Conservation (phyloP, 1,140 invertebrate genomes). For the Achatina immaculata region DNA sequence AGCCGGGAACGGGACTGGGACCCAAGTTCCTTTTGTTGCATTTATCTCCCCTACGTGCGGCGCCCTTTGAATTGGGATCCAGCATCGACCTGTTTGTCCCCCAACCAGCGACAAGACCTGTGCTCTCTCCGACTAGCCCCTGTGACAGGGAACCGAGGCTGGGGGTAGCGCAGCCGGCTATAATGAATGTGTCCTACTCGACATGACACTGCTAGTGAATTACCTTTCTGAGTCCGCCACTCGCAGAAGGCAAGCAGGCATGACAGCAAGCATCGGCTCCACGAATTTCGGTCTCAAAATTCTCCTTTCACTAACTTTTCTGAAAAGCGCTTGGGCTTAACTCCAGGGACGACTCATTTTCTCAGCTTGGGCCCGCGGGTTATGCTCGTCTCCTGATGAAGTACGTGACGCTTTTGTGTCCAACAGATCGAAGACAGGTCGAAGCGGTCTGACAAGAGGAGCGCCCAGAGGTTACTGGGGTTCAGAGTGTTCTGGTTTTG, state of each 20-base stretch:
- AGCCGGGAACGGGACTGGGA: not conserved
- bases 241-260: not conserved
- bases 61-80: not conserved
- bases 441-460: not conserved
- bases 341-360: not conserved
- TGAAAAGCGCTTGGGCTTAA: not conserved
- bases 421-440: not conserved
- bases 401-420: not conserved
- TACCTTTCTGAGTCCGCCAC: constrained; percentile 7
- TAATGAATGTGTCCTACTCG: not conserved
- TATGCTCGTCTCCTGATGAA: not conserved
- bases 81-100: not conserved
- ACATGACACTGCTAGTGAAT: not conserved
- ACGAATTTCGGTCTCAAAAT: not conserved
- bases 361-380: not conserved
- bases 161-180: not conserved
- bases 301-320: not conserved
- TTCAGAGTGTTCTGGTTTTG: too few species aligned
- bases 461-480: too few species aligned
- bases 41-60: constrained; percentile 19
- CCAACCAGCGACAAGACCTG: not conserved
- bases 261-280: constrained; percentile 15
- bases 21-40: constrained; percentile 6
- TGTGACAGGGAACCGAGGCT: not conserved
- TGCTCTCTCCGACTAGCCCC: too few species aligned